These are phyloP conservation scores for Vicugna pacos DNA, from an alignment of 2,113 vertebrate species.

Conservation along the genomic window DNA sequence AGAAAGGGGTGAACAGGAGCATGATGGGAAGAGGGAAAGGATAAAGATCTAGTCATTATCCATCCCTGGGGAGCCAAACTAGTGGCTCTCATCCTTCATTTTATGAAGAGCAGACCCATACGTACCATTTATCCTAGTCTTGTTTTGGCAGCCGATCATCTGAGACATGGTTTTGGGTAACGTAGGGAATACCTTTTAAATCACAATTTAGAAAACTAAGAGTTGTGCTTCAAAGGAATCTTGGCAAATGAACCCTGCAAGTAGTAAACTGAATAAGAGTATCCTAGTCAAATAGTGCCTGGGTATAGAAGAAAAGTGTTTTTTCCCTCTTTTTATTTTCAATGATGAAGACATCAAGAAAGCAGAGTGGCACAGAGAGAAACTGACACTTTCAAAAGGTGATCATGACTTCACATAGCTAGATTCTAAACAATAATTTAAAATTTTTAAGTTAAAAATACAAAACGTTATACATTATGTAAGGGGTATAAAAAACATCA, in stretches of 20 bases:
- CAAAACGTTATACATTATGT: neutral
- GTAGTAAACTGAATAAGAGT: neutral
- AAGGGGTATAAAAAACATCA: neutral
- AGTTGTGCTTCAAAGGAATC: neutral
- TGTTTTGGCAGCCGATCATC: neutral
- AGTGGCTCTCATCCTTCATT: neutral
- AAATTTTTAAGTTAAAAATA: neutral
- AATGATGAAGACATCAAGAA: neutral
- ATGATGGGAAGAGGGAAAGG: neutral
- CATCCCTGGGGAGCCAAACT: neutral
- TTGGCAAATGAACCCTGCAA: neutral
- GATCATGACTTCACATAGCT: neutral
- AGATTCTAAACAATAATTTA: neutral
- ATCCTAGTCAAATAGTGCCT: neutral
- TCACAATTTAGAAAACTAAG: neutral
- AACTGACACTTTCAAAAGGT: neutral
- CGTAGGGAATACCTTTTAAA: neutral
- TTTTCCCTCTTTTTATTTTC: neutral
- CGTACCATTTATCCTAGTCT: neutral
- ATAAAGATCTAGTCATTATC: neutral
- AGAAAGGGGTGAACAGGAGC: neutral
- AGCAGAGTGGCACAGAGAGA: neutral
- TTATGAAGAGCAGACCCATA: neutral
- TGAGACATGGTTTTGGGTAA: neutral
- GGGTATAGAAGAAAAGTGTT: neutral